Base-by-base conservation (phyloP, 2,797 vertebrate species). In the Microctenopoma lineatum region DNA sequence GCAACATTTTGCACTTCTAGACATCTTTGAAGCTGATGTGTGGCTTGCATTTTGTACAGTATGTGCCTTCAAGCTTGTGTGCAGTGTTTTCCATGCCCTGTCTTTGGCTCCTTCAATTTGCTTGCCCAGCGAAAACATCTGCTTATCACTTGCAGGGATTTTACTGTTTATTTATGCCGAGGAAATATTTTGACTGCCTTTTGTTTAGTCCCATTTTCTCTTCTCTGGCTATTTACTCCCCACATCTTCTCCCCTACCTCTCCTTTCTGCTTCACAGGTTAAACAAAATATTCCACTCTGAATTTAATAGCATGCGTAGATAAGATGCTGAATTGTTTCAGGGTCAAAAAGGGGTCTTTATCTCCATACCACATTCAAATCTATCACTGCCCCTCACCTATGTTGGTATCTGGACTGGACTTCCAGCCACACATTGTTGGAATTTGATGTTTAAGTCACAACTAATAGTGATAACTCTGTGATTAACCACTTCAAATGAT, bases 101-200 rank as follows among this genome's bases (percentile, higher is more conserved):
- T 78, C 56, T 60, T 61, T 32, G 48, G 61, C 29, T 67, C 29
- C 63, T 74, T 86, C 66, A 66, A 26, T 83, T 81, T 85, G 65
- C 62, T 84, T 38, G n/a, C 32, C 73, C 56, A 58, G 64, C 70
- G 46, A 77, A 75, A 87, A 71, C 50, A 72, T 61, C 42, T 62
- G 41, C 53, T 58, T 46, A 45, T 53, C 55, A 79, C 62, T 55
- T 41, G 59, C 54, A 82, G 67, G 61, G 67, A 63, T 68, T 77
- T 78, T 61, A 50, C 78, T 66, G 66, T 86, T 73, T 81, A 74
- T 84, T 76, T 52, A 71, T 73, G 13, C 59, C 59, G 46, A 72
- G 44, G 64, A 79, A 78, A 75, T 79, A 68, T 73, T 79, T 76
- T 57, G 13, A 48, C 63, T 75, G 15, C 25, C 6, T 69, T 70